Conservation (phyloP, 2,888 invertebrate species). For the Pristionchus entomophagus region DNA sequence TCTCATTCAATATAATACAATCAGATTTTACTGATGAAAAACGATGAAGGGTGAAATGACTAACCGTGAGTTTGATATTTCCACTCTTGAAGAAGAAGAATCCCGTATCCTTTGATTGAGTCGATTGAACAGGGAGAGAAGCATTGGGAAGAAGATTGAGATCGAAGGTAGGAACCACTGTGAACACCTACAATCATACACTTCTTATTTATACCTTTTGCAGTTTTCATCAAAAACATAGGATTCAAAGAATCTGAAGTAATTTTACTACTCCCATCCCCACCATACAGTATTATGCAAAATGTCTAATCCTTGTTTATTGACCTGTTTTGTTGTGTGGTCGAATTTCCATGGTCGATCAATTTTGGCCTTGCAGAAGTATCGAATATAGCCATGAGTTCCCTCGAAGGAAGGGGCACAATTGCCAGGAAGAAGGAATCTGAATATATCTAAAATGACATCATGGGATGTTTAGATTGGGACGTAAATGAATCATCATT, state of each 20-base stretch:
- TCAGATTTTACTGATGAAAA: background rate
- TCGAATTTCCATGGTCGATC: constrained; percentile 63
- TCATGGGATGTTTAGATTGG: too few species aligned
- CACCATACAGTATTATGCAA: too few species aligned
- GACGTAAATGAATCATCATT: too few species aligned
- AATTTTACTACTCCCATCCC: too few species aligned
- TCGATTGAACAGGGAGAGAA: constrained; percentile 44
- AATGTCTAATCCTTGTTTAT: too few species aligned
- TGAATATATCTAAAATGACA: background rate
- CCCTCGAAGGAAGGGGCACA: constrained; percentile 59
- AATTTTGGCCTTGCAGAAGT: constrained; percentile 61
- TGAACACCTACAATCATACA: constrained; percentile 50
- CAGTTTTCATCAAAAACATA: background rate
- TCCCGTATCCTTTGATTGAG: constrained; percentile 53
- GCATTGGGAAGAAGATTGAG: constrained; percentile 55
- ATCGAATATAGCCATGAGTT: constrained; percentile 56
- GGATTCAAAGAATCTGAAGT: too few species aligned
- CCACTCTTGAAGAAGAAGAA: constrained; percentile 59
- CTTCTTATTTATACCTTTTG: too few species aligned
- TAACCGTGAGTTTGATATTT: constrained; percentile 50
- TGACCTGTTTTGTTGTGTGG: constrained; percentile 50
- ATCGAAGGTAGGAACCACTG: constrained; percentile 61
- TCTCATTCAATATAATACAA: too few species aligned
- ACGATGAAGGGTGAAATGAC: background rate
- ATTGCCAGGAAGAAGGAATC: constrained; percentile 51